Conservation (phyloP, 2,888 invertebrate species). For the Sphaerophoria taeniata region DNA sequence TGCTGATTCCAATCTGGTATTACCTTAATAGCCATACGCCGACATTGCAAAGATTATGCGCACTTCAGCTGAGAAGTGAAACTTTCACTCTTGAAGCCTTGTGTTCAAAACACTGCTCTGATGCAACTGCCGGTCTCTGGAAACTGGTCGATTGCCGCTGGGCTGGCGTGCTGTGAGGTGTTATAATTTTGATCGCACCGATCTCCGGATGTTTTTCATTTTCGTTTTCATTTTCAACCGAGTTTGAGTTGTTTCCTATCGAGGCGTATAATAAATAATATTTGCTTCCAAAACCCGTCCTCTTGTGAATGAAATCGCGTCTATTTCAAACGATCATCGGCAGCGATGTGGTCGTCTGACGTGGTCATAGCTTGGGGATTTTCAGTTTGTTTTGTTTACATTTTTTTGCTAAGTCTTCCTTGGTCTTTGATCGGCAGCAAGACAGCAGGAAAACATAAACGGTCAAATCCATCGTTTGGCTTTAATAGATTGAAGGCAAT, state of each 20-base stretch:
- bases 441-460: slow-evolving; percentile 46
- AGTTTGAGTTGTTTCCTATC: slow-evolving; percentile 35
- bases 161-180: slow-evolving; percentile 35
- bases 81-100: slow-evolving; percentile 59
- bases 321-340: neutral
- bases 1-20: slow-evolving; percentile 46
- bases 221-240: slow-evolving; percentile 24
- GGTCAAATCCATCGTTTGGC: slow-evolving; percentile 20
- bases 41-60: slow-evolving; percentile 12
- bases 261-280: slow-evolving; percentile 25
- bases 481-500: slow-evolving; percentile 13
- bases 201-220: slow-evolving; percentile 68
- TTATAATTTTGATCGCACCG: slow-evolving; percentile 66
- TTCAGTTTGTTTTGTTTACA: slow-evolving; percentile 21
- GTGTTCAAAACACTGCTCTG: slow-evolving; percentile 17
- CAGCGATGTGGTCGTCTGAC: slow-evolving; percentile 18
- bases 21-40: slow-evolving; percentile 42
- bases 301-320: slow-evolving; percentile 50
- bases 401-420: slow-evolving; percentile 15
- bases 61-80: slow-evolving; percentile 44
- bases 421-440: slow-evolving; percentile 6
- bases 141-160: slow-evolving; percentile 42
- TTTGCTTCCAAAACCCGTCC: slow-evolving; percentile 56
- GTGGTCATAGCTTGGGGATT: slow-evolving; percentile 32
- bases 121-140: slow-evolving; percentile 52